phyloP scores from a whole-genome alignment of 2,797 vertebrate species.

The Anisognathus igniventris region DNA sequence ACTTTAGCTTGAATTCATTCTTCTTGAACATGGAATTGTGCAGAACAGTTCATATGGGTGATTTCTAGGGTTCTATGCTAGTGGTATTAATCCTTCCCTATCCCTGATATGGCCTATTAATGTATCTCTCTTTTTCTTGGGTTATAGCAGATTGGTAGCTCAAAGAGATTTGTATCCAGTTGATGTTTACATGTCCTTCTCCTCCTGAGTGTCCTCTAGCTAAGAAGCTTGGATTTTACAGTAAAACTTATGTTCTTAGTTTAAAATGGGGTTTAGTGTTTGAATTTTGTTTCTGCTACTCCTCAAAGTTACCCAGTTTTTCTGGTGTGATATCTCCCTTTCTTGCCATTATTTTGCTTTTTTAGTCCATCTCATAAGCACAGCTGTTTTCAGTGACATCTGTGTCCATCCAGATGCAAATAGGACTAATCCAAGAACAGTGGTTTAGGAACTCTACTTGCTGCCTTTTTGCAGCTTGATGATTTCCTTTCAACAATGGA shows the following conservation, averaged over 20 bases:
- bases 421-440: background rate
- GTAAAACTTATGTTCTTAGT: background rate
- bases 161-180: background rate
- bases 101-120: background rate
- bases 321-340: background rate
- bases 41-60: background rate
- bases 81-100: background rate
- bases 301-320: background rate
- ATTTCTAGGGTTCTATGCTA: background rate
- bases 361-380: background rate
- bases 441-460: background rate
- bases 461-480: background rate
- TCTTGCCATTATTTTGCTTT: background rate
- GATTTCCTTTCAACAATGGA: background rate
- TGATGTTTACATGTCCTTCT: background rate
- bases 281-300: background rate
- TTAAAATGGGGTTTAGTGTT: background rate
- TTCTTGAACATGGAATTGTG: background rate
- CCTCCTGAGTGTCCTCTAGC: background rate
- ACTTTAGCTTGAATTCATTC: background rate
- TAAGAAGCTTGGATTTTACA: background rate
- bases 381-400: background rate
- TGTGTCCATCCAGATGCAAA: background rate
- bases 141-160: background rate
- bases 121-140: background rate